Base-by-base conservation (phyloP, 2,888 invertebrate species). In the Pammene fasciana region DNA sequence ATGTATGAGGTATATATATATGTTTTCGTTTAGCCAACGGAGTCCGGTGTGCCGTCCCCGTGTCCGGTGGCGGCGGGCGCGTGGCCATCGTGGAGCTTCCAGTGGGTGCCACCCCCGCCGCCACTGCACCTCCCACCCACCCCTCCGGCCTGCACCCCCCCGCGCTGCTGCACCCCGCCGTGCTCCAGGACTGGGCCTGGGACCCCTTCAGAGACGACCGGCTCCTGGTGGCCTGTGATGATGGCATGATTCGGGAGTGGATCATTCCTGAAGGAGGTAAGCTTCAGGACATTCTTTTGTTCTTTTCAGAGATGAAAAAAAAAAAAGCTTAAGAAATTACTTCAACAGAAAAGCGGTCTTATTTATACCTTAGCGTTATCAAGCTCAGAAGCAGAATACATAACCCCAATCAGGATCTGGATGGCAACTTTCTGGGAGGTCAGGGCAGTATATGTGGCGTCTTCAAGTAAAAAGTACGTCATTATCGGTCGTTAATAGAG, bases 101-200 rank as follows among this genome's bases (percentile, higher is more conserved):
- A 18, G 4, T 18, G 0, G 89, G 89, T 0, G 86, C 89, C 8
- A 75, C 88, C 0, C 75, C 78, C 8, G 65, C 46, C 2, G 72
- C 87, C 0, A 64, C 41, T 10, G 82, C 84, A 0, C 73, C 82
- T 2, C 95, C 96, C 79, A 94, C 96, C 0, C 96, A 96, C 9
- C 95, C 96, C 74, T 87, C 97, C 65, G 95, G 96, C 1, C 97
- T 97, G 96, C 72, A 97, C 96, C 36, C 95, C 95, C 96, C 97
- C 45, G 97, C 97, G n/a, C 89, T 99, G 77, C 96, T 98, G 71
- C 98, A 99, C 87, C 96, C 97, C 65, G 96, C 95, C 76, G 96
- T 96, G 77, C 95, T 98, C 46, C 96, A 97, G 94, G 99, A 99
- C 90, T 97, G 99, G 89, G 95, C 96, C 68, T 99, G 97, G 97